A percentile compares a stretch with the other conserved stretches of the same genome.
Conservation (phyloP, 2,888 invertebrate genomes). For the Caenorhabditis afra region DNA sequence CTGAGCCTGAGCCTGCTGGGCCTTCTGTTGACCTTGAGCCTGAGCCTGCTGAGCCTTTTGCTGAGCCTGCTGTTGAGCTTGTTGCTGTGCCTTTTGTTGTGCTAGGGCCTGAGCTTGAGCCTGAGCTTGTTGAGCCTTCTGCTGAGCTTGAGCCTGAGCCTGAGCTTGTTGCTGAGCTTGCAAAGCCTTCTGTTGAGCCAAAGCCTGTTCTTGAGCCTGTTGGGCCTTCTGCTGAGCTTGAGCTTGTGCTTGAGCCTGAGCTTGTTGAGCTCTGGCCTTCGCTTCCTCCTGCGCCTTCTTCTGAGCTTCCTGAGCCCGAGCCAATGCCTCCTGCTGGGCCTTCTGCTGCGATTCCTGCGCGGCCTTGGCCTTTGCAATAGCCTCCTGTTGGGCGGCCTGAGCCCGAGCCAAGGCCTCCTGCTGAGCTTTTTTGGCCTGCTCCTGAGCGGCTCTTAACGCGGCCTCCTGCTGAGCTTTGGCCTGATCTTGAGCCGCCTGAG, state of each 20-base stretch:
- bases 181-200: slow-evolving; percentile 47
- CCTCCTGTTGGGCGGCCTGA: slow-evolving; percentile 16
- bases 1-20: slow-evolving; percentile 48
- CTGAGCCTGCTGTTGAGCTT: slow-evolving; percentile 36
- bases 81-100: slow-evolving; percentile 50
- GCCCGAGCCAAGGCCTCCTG: slow-evolving; percentile 18
- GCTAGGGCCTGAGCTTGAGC: slow-evolving; percentile 43
- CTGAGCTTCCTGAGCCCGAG: slow-evolving; percentile 71
- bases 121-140: slow-evolving; percentile 45
- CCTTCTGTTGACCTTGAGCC: slow-evolving; percentile 29
- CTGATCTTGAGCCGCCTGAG: slow-evolving; percentile 33
- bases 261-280: slow-evolving; percentile 30
- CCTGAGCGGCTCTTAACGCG: slow-evolving; percentile 43
- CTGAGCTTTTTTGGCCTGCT: slow-evolving; percentile 41
- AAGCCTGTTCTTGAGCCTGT: slow-evolving; percentile 26
- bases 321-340: slow-evolving; percentile 70
- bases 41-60: slow-evolving; percentile 47
- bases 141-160: slow-evolving; percentile 21
- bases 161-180: slow-evolving; percentile 36
- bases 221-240: slow-evolving; percentile 38
- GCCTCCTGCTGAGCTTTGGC: slow-evolving; percentile 48
- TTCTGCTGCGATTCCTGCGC: slow-evolving; percentile 48
- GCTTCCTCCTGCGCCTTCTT: slow-evolving; percentile 62
- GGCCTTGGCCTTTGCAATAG: not conserved
- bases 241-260: slow-evolving; percentile 37